Percentiles rank a stretch among this genome's conserved stretches.
phyloP scores from a whole-genome alignment of 2,797 vertebrate genomes.

The Pipistrellus pygmaeus region DNA sequence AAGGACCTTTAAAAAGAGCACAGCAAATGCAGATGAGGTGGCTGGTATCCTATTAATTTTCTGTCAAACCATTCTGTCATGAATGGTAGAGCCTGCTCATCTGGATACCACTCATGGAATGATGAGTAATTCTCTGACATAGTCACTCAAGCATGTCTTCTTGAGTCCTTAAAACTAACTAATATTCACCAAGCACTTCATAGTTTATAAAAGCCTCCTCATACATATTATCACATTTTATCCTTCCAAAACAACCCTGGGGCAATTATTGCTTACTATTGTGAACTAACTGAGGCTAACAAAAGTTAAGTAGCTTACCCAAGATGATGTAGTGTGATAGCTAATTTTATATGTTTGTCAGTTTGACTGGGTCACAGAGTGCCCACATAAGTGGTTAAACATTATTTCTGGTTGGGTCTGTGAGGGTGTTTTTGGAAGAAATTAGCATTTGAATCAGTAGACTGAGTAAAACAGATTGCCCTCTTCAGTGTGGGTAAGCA shows the following conservation, averaged over 20 bases:
- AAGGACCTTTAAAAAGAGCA: neutral
- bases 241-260: neutral
- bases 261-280: neutral
- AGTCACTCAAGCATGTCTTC: neutral
- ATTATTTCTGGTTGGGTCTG: neutral
- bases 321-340: neutral
- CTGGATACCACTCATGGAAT: neutral
- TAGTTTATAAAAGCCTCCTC: constrained; percentile 5
- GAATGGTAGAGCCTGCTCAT: constrained; percentile 25
- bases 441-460: neutral
- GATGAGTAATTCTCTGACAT: constrained; percentile 11
- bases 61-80: constrained; percentile 18
- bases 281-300: neutral
- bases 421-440: neutral
- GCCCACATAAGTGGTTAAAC: neutral
- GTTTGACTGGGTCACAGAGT: neutral
- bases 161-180: neutral
- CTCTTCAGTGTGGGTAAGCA: neutral
- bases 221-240: neutral
- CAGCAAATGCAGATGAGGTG: neutral
- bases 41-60: neutral
- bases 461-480: neutral
- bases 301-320: neutral
- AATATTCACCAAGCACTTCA: constrained; percentile 31
- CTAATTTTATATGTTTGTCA: neutral